A percentile compares a stretch with the other conserved stretches of the same genome.
Evolutionary conservation across 1,140 invertebrate genomes (phyloP).

Genomic region (Drosophila dunni): DNA sequence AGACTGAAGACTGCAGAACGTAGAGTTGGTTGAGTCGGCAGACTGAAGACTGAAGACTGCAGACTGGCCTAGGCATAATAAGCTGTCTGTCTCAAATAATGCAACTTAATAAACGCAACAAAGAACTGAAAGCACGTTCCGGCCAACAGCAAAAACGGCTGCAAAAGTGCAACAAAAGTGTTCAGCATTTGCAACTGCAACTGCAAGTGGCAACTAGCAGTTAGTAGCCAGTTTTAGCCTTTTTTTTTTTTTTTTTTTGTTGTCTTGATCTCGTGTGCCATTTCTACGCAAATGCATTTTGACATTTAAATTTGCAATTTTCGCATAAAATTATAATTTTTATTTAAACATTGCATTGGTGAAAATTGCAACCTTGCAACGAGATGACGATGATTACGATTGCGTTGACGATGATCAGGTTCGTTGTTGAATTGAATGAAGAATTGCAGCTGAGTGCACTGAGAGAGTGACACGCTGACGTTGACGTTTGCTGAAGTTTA

Average conservation of each 20-base stretch:
- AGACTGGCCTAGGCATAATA: constrained; percentile 62
- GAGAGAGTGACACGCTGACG: constrained; percentile 66
- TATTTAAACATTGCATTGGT: constrained; percentile 51
- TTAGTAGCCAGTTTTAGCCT: too few relatives aligned
- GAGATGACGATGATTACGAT: constrained; percentile 4
- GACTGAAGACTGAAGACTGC: background rate
- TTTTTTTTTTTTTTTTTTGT: too few relatives aligned
- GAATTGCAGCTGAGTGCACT: constrained; percentile 17
- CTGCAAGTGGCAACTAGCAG: constrained; percentile 4
- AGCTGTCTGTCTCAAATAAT: constrained; percentile 69
- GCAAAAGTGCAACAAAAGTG: too few relatives aligned
- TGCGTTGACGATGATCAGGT: constrained; percentile 36
- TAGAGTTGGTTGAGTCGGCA: background rate
- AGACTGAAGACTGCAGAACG: background rate
- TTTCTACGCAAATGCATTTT: constrained; percentile 79
- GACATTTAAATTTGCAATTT: constrained; percentile 83
- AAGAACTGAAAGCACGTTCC: constrained; percentile 56
- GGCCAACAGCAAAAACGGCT: constrained; percentile 1
- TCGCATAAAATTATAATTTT: constrained; percentile 79
- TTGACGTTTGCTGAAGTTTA: constrained; percentile 82
- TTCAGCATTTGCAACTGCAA: background rate
- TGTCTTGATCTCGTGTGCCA: constrained; percentile 30
- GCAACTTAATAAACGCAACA: constrained; percentile 79
- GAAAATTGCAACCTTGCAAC: constrained; percentile 72
- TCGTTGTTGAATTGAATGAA: constrained; percentile 10